A percentile compares a stretch with the other conserved stretches of the same genome.
phyloP scores from a whole-genome alignment of 2,113 vertebrate species.

The Apodemus sylvaticus region DNA sequence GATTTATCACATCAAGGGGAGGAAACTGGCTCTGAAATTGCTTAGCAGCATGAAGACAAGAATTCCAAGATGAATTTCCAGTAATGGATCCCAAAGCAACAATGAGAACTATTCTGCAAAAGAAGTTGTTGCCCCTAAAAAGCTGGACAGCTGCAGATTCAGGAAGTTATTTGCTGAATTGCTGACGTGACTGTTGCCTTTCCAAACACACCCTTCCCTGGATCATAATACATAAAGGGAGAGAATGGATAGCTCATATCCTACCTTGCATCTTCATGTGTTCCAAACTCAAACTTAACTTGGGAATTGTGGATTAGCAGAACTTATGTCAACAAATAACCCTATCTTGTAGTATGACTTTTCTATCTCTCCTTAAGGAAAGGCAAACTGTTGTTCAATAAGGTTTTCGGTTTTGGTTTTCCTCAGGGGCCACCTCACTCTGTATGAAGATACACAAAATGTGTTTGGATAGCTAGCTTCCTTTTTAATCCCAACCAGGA shows the following conservation, averaged over 20 bases:
- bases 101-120: neutral
- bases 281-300: neutral
- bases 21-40: neutral
- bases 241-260: neutral
- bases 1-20: neutral
- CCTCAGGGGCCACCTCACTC: neutral
- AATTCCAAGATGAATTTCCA: neutral
- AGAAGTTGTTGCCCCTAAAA: neutral
- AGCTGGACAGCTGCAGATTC: neutral
- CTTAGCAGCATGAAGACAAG: neutral
- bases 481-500: neutral
- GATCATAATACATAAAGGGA: neutral
- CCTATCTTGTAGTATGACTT: neutral
- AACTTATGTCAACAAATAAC: neutral
- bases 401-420: neutral
- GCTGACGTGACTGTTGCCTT: neutral
- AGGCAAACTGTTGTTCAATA: neutral
- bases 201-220: neutral
- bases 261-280: too few species aligned
- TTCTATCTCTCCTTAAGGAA: neutral
- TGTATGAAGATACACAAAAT: neutral
- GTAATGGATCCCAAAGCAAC: constrained; percentile 8
- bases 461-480: neutral
- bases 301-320: neutral
- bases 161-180: neutral